phyloP scores from a whole-genome alignment of 2,113 vertebrate species.

The Amblyopsis rosae region DNA sequence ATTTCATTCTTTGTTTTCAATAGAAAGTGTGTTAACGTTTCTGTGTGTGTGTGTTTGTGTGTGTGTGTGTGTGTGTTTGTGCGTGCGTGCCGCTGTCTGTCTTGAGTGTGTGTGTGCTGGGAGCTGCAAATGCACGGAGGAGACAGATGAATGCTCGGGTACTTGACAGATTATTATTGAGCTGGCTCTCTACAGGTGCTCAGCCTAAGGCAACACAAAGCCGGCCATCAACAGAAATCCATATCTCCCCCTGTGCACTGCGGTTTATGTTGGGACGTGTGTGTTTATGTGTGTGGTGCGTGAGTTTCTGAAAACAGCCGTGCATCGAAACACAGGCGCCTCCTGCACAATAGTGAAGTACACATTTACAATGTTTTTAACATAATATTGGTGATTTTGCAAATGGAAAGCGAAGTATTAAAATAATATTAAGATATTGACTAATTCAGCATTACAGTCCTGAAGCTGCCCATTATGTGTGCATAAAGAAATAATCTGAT shows the following conservation, averaged over 20 bases:
- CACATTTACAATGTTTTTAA: too few relatives aligned
- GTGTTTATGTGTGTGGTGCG: conserved; percentile 17
- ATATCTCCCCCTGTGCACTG: conserved; percentile 39
- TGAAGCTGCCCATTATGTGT: too few relatives aligned
- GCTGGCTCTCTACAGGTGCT: conserved; percentile 36
- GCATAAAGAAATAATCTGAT: too few relatives aligned
- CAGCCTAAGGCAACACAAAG: conserved; percentile 25
- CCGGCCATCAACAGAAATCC: conserved; percentile 40
- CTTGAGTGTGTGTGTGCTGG: not conserved
- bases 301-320: too few relatives aligned
- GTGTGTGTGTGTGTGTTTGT: not conserved
- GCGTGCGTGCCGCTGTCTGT: not conserved
- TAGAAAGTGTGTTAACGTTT: not conserved
- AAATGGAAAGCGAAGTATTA: too few relatives aligned
- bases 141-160: conserved; percentile 4
- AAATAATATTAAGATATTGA: too few relatives aligned
- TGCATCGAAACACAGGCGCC: too few relatives aligned
- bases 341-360: too few relatives aligned
- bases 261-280: conserved; percentile 2
- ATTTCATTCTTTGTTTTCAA: not conserved
- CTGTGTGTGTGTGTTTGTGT: not conserved
- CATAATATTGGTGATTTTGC: too few relatives aligned
- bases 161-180: conserved; percentile 30
- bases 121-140: not conserved
- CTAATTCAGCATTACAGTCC: too few relatives aligned